Percentiles rank a stretch among this genome's conserved stretches.
phyloP scores from a whole-genome alignment of 2,113 vertebrate species.

The Tricholaema leucomelas region DNA sequence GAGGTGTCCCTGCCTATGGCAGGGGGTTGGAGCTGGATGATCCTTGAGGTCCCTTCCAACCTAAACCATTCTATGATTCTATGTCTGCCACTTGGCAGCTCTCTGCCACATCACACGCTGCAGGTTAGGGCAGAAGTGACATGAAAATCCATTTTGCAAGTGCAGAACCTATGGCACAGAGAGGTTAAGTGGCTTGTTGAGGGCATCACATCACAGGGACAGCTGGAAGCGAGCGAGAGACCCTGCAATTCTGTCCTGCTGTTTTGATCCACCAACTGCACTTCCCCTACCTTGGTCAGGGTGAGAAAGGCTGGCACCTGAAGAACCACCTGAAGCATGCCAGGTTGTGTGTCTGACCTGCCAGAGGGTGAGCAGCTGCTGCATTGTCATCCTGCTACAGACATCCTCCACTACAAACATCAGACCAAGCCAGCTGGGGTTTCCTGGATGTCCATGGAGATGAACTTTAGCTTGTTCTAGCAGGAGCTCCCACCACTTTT shows the following conservation, averaged over 20 bases:
- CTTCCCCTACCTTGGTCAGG: not conserved
- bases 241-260: not conserved
- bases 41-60: no score
- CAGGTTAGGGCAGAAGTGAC: not conserved
- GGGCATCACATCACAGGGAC: not conserved
- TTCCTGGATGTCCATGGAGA: not conserved
- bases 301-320: not conserved
- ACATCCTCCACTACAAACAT: not conserved
- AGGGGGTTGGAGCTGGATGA: no score
- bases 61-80: no score
- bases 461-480: not conserved
- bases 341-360: not conserved
- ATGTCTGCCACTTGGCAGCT: not conserved
- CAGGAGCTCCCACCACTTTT: rapidly evolving
- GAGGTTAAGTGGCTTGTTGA: not conserved
- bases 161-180: not conserved
- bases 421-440: not conserved
- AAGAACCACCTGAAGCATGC: not conserved
- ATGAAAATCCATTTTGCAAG: not conserved
- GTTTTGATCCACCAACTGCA: not conserved
- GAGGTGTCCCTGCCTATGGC: no score
- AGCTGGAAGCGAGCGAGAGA: not conserved
- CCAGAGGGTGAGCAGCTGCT: not conserved
- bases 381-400: not conserved
- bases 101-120: not conserved